Percentiles rank a stretch among this genome's conserved stretches.
These are phyloP conservation scores for Lycocerus yunnanus DNA, from an alignment of 2,888 invertebrate species.

Conservation along the genomic window DNA sequence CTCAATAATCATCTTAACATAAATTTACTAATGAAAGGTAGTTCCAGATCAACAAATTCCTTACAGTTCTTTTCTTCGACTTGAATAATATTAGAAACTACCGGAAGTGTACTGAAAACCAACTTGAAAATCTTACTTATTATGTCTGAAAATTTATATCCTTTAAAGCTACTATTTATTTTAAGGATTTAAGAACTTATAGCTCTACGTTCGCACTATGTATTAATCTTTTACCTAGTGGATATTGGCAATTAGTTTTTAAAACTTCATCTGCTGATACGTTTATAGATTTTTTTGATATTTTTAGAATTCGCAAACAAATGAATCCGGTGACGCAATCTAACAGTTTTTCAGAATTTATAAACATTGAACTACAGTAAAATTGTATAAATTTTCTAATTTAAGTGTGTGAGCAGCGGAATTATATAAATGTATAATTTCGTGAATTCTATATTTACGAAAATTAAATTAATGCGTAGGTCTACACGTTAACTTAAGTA, in stretches of 20 bases:
- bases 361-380: not conserved
- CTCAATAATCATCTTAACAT: not conserved
- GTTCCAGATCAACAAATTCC: not conserved
- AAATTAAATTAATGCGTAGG: not conserved
- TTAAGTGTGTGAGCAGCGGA: not conserved
- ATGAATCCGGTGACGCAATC: conserved; percentile 4
- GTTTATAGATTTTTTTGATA: conserved; percentile 16
- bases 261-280: conserved; percentile 12
- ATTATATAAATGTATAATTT: not conserved
- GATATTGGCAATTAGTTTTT: not conserved
- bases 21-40: not conserved
- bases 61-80: not conserved
- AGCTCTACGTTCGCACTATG: not conserved
- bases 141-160: not conserved
- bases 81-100: not conserved
- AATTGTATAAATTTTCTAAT: not conserved
- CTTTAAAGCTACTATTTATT: not conserved
- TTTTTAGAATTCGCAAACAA: conserved; percentile 24
- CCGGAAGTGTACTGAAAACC: not conserved
- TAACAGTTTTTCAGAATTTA: not conserved
- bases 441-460: not conserved
- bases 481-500: not conserved
- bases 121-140: not conserved
- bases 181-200: not conserved
- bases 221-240: conserved; percentile 11